phyloP scores from a whole-genome alignment of 1,140 invertebrate genomes.

The Akabosia matsudoensis region DNA sequence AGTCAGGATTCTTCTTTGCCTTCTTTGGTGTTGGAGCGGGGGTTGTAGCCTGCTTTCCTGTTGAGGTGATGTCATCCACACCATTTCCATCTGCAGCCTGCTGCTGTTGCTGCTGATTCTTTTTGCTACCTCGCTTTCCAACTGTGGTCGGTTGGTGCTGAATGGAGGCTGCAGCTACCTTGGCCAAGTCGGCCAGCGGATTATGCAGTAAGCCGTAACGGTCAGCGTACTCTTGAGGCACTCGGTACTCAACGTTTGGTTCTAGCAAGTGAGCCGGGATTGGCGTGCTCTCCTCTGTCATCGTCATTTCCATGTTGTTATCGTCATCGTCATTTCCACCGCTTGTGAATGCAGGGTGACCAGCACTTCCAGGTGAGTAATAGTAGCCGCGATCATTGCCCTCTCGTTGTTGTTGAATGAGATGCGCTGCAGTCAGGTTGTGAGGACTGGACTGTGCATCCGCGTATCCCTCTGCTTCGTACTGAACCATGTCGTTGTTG shows the following conservation, averaged over 20 bases:
- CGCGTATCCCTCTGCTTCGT: conserved; percentile 43
- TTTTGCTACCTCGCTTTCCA: conserved; percentile 35
- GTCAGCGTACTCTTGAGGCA: conserved; percentile 43
- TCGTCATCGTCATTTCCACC: conserved; percentile 30
- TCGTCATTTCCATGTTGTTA: conserved; percentile 40
- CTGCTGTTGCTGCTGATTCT: conserved; percentile 23
- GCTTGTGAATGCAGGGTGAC: conserved; percentile 34
- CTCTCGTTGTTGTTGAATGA: conserved; percentile 8
- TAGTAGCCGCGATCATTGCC: not conserved
- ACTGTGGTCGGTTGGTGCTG: conserved; percentile 26
- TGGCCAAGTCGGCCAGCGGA: conserved; percentile 43
- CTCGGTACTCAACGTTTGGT: conserved; percentile 46
- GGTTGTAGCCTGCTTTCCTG: conserved; percentile 35
- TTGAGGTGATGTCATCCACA: conserved; percentile 39
- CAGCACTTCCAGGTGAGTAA: conserved; percentile 31
- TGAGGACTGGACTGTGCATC: conserved; percentile 30
- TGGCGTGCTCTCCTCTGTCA: conserved; percentile 34
- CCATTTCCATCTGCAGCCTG: conserved; percentile 33
- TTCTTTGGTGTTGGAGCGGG: conserved; percentile 38
- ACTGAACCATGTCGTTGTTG: conserved; percentile 44
- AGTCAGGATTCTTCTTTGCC: conserved; percentile 42
- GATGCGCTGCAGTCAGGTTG: conserved; percentile 29
- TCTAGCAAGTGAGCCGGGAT: conserved; percentile 45
- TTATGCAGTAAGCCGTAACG: conserved; percentile 37
- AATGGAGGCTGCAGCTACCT: conserved; percentile 39